A percentile compares a stretch with the other conserved stretches of the same genome.
phyloP scores from a whole-genome alignment of 1,140 invertebrate species.

The Megalopta genalis region DNA sequence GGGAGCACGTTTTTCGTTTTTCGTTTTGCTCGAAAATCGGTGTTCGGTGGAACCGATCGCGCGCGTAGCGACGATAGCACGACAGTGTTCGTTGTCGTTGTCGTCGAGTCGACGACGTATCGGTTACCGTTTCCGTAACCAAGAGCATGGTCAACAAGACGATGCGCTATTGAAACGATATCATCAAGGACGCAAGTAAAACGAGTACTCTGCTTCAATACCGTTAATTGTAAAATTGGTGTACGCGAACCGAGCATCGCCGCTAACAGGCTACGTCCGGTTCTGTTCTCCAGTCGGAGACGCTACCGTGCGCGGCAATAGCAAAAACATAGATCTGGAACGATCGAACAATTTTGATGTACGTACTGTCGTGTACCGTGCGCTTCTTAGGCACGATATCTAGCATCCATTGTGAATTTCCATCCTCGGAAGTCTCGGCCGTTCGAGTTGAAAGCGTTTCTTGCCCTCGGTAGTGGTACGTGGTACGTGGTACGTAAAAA shows the following conservation, averaged over 20 bases:
- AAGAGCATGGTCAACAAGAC: neutral
- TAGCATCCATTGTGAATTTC: too few species aligned
- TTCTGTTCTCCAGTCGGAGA: constrained; percentile 17
- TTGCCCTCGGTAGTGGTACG: too few species aligned
- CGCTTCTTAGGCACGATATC: too few species aligned
- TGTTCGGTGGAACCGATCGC: neutral
- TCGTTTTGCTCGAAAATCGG: neutral
- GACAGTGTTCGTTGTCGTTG: too few species aligned
- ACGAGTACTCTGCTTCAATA: constrained; percentile 59
- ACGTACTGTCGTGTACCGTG: too few species aligned
- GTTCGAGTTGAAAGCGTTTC: too few species aligned
- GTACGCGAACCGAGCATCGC: neutral
- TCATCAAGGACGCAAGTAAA: neutral
- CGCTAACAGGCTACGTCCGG: constrained; percentile 47
- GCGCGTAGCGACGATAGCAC: too few species aligned
- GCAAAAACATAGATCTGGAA: neutral
- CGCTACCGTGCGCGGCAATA: neutral
- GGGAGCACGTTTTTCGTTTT: neutral
- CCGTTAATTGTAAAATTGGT: constrained; percentile 71
- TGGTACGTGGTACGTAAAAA: too few species aligned
- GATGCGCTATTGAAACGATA: constrained; percentile 8
- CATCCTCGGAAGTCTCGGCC: too few species aligned
- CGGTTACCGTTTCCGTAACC: neutral
- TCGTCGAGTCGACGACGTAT: neutral
- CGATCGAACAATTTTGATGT: neutral